Evolutionary conservation across 37 sponge, comb jelly and placozoan species (phyloP).

Genomic region (Bolinopsis microptera): DNA sequence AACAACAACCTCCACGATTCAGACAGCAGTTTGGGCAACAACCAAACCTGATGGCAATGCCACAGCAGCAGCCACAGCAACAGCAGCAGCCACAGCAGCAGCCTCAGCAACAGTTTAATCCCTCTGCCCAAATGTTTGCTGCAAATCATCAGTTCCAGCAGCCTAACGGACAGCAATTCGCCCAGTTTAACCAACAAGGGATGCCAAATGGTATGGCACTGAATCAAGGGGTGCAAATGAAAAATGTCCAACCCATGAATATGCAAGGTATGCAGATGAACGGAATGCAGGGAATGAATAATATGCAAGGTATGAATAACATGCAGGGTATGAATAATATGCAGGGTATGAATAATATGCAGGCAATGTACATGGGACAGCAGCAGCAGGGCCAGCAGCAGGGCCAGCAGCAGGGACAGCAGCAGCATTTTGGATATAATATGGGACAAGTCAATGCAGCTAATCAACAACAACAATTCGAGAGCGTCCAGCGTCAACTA

Average conservation of each 20-base stretch:
- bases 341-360: not conserved
- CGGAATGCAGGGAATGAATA: not conserved
- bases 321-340: not conserved
- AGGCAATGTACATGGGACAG: not conserved
- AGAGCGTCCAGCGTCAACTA: conserved; percentile 38
- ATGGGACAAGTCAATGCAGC: not conserved
- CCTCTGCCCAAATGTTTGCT: not conserved
- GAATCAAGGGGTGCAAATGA: not conserved
- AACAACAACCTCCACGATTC: not conserved
- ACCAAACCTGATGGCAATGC: not conserved
- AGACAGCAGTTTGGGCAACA: conserved; percentile 18
- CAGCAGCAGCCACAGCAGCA: not conserved
- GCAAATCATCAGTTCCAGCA: not conserved
- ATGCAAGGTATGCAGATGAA: not conserved
- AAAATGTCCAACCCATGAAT: not conserved
- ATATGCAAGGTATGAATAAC: not conserved
- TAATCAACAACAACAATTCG: conserved; percentile 46
- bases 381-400: too few relatives aligned
- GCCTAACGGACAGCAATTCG: conserved; percentile 19
- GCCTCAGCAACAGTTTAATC: not conserved
- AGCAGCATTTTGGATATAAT: not conserved
- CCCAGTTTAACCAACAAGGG: not conserved
- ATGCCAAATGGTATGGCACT: not conserved
- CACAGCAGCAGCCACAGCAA: not conserved
- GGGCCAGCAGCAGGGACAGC: too few relatives aligned